Conservation (phyloP, 1,140 invertebrate species). For the Danaus melanippus region DNA sequence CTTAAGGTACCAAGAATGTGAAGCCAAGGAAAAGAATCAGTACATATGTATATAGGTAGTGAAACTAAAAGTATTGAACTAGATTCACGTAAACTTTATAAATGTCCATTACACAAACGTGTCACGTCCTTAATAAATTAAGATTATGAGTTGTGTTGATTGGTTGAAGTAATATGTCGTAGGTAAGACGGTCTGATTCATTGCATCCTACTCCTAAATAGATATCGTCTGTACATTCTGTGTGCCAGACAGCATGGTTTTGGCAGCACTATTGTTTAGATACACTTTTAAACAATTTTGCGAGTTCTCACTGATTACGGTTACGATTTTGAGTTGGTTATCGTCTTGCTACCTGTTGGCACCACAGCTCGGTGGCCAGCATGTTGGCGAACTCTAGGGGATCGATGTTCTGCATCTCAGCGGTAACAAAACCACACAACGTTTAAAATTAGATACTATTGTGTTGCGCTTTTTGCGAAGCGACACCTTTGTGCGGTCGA, state of each 20-base stretch:
- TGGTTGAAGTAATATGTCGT: conserved; percentile 11
- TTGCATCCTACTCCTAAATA: conserved; percentile 20
- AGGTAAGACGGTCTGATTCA: conserved; percentile 21
- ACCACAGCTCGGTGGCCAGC: conserved; percentile 84
- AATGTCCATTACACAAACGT: no score
- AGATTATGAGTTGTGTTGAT: conserved; percentile 1
- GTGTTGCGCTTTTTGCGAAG: conserved; percentile 69
- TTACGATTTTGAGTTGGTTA: no score
- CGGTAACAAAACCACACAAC: conserved; percentile 41
- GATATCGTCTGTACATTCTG: conserved; percentile 4
- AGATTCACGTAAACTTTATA: no score
- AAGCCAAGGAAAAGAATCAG: no score
- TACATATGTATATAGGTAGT: no score
- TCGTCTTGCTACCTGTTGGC: conserved; percentile 75
- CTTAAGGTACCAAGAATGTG: no score
- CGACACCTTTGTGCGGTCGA: conserved; percentile 66
- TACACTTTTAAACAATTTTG: conserved; percentile 7
- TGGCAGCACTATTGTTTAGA: conserved; percentile 19
- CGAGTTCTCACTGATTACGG: background rate
- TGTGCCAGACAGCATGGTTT: conserved; percentile 27
- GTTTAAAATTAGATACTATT: conserved; percentile 71
- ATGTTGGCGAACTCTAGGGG: conserved; percentile 85
- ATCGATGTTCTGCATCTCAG: conserved; percentile 75
- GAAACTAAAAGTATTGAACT: no score
- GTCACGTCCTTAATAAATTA: conserved; percentile 11